Evolutionary conservation across 2,888 invertebrate genomes (phyloP).

Genomic region (Trachelus stipa): DNA sequence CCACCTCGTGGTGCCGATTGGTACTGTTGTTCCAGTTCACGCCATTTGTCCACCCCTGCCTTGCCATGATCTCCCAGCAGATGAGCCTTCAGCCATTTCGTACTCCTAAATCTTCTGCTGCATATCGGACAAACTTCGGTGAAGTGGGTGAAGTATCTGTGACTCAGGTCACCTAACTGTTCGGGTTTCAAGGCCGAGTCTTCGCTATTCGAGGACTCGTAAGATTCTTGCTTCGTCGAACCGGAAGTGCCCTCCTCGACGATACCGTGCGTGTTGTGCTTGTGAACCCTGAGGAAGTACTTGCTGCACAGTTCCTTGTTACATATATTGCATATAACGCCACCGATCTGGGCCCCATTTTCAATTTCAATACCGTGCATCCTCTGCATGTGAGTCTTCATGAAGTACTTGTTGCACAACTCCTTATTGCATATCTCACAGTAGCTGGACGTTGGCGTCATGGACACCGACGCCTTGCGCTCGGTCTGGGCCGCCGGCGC

Average conservation of each 20-base stretch:
- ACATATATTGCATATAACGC: constrained; percentile 96
- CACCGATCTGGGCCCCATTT: constrained; percentile 91
- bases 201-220: constrained; percentile 48
- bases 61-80: constrained; percentile 87
- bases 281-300: constrained; percentile 96
- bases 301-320: constrained; percentile 98
- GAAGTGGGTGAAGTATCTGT: constrained; percentile 76
- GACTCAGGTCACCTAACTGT: constrained; percentile 71
- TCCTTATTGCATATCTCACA: constrained; percentile 99
- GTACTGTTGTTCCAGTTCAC: constrained; percentile 70
- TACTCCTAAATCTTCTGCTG: constrained; percentile 86
- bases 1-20: constrained; percentile 63
- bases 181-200: constrained; percentile 70
- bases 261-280: constrained; percentile 97
- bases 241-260: constrained; percentile 79
- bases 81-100: constrained; percentile 90
- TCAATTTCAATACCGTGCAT: constrained; percentile 97
- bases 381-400: constrained; percentile 99
- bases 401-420: constrained; percentile 99
- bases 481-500: constrained; percentile 61
- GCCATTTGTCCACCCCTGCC: constrained; percentile 73
- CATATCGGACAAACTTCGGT: constrained; percentile 88
- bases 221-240: constrained; percentile 51
- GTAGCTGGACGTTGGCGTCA: constrained; percentile 85
- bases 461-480: constrained; percentile 72